Evolutionary conservation across 2,888 invertebrate genomes (phyloP).

Genomic region (Bombyx huttoni): DNA sequence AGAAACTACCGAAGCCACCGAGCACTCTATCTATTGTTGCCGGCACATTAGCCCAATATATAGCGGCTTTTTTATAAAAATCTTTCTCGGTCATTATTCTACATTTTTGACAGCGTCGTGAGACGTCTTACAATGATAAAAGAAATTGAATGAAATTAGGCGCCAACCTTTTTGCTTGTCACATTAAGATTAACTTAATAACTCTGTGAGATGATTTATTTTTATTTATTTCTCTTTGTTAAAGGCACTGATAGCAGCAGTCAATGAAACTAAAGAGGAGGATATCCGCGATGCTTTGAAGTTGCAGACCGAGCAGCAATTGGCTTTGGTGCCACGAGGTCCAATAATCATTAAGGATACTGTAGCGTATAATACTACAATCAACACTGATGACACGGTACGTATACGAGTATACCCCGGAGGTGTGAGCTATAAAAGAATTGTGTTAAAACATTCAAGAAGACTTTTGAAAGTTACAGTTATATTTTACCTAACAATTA

Average conservation of each 20-base stretch:
- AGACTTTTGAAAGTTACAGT: too few relatives aligned
- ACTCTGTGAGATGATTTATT: background rate
- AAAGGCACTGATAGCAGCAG: slow-evolving; percentile 83
- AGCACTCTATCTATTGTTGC: slow-evolving; percentile 94
- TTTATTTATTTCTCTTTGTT: slow-evolving; percentile 31
- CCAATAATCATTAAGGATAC: slow-evolving; percentile 83
- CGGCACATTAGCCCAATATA: slow-evolving; percentile 90
- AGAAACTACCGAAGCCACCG: slow-evolving; percentile 92
- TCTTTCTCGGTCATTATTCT: slow-evolving; percentile 26
- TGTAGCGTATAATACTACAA: slow-evolving; percentile 82
- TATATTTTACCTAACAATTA: too few relatives aligned
- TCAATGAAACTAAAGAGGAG: slow-evolving; percentile 66
- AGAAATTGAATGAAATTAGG: background rate
- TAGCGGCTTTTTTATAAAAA: slow-evolving; percentile 81
- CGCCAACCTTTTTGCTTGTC: slow-evolving; percentile 1
- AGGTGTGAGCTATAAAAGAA: background rate
- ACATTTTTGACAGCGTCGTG: slow-evolving; percentile 1
- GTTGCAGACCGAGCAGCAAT: slow-evolving; percentile 72
- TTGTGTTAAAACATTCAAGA: too few relatives aligned
- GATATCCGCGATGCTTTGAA: slow-evolving; percentile 82
- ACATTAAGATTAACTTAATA: background rate
- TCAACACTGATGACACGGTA: slow-evolving; percentile 88
- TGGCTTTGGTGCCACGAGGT: slow-evolving; percentile 76
- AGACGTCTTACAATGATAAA: background rate
- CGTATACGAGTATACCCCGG: slow-evolving; percentile 1